These are phyloP conservation scores for Lapara coniferarum DNA, from an alignment of 2,888 invertebrate species.

Conservation along the genomic window DNA sequence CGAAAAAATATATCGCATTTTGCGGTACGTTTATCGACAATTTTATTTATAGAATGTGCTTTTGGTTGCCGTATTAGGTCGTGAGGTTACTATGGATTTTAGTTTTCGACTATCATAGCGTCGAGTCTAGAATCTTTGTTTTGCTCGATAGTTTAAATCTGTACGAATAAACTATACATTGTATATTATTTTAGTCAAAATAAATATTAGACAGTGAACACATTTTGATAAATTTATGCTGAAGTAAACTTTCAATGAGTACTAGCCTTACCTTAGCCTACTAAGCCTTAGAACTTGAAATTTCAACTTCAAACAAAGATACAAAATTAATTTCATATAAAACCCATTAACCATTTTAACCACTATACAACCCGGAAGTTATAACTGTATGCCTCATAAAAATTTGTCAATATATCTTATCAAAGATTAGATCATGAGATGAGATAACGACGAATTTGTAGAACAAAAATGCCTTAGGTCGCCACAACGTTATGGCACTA, in stretches of 20 bases:
- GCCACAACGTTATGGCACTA: conserved; percentile 41
- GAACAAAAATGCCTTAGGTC: conserved; percentile 24
- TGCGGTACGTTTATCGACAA: conserved; percentile 21
- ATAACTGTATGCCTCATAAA: conserved; percentile 9
- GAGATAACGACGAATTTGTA: conserved; percentile 10
- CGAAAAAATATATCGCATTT: conserved; percentile 48
- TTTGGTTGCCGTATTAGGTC: background rate
- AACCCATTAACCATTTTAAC: background rate
- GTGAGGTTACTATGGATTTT: background rate
- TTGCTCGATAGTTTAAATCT: background rate
- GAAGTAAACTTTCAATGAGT: no score
- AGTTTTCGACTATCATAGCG: background rate
- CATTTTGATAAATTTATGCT: no score
- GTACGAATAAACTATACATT: background rate
- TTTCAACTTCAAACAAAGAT: background rate
- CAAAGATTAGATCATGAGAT: background rate
- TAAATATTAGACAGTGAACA: no score
- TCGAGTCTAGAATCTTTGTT: background rate
- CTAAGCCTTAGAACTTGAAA: background rate
- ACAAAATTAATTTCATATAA: background rate
- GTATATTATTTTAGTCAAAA: no score
- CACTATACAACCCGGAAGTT: background rate
- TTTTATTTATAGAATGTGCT: conserved; percentile 12
- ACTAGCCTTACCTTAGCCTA: no score
- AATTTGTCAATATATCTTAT: conserved; percentile 11